phyloP scores from a whole-genome alignment of 2,797 vertebrate species.

The Lindbergichthys nudifrons region DNA sequence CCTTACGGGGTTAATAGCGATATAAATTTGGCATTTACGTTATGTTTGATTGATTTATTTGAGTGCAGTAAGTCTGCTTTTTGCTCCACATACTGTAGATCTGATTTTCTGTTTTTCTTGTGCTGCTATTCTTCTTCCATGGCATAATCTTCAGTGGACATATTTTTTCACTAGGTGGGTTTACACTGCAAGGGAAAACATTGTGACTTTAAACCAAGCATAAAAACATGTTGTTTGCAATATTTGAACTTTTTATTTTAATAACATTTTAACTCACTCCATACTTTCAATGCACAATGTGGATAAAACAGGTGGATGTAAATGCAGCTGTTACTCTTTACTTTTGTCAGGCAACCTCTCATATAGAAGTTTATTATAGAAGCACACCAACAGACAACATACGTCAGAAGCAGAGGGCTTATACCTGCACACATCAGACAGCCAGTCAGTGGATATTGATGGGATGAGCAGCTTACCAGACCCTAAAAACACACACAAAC shows the following conservation, averaged over 20 bases:
- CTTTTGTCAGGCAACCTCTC: neutral
- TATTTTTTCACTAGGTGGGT: neutral
- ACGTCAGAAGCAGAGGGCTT: neutral
- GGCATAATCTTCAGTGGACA: too few species aligned
- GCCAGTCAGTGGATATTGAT: constrained; percentile 16
- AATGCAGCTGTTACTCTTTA: neutral
- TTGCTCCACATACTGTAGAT: neutral
- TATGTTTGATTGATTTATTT: too few species aligned
- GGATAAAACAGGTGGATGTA: neutral
- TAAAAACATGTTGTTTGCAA: too few species aligned
- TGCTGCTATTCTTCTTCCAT: too few species aligned
- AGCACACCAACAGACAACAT: neutral
- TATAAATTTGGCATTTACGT: neutral
- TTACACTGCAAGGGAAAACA: neutral
- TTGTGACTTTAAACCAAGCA: too few species aligned
- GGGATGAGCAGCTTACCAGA: constrained; percentile 8
- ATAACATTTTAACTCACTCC: neutral
- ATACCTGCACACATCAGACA: constrained; percentile 21
- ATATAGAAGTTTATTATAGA: neutral
- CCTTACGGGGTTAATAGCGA: neutral
- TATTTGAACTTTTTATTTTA: neutral
- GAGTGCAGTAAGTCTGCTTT: neutral
- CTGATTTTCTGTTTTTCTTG: neutral
- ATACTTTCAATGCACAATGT: neutral
- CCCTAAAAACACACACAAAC: constrained; percentile 5